Percentiles rank a stretch among this genome's conserved stretches.
Evolutionary conservation across 2,888 invertebrate genomes (phyloP).

Genomic region (Xestoiulus laeticollis): DNA sequence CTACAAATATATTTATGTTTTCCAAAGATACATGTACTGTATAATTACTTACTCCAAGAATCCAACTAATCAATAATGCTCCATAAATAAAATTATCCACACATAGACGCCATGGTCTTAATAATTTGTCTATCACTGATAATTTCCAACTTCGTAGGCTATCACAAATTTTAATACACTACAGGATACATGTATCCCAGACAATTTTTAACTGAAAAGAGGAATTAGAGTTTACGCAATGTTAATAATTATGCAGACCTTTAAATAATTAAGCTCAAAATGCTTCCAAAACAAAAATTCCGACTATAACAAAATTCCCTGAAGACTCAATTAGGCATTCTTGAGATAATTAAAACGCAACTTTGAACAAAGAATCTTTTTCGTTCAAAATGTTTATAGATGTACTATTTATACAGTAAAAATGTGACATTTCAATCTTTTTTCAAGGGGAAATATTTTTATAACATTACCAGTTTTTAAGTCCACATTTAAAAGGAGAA

Average conservation of each 20-base stretch:
- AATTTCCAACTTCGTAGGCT: not conserved
- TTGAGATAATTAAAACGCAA: not conserved
- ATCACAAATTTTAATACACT: not conserved
- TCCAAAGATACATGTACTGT: too few relatives aligned
- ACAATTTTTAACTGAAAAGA: not conserved
- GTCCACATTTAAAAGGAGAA: too few relatives aligned
- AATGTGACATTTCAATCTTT: not conserved
- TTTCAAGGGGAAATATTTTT: too few relatives aligned
- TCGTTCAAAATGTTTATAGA: not conserved
- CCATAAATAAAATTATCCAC: too few relatives aligned
- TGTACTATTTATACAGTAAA: too few relatives aligned
- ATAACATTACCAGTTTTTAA: too few relatives aligned
- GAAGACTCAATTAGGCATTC: not conserved
- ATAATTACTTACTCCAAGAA: too few relatives aligned
- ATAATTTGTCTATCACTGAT: not conserved
- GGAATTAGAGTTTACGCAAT: not conserved
- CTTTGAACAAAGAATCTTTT: not conserved
- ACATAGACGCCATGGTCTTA: too few relatives aligned
- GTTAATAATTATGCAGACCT: not conserved
- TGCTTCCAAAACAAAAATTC: slow-evolving; percentile 12
- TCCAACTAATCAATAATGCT: too few relatives aligned
- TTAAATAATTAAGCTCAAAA: not conserved
- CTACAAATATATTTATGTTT: too few relatives aligned
- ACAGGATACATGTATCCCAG: not conserved
- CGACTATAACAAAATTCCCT: not conserved